Evolutionary conservation across 2,888 invertebrate species (phyloP).

Genomic region (Lutraria lutraria): DNA sequence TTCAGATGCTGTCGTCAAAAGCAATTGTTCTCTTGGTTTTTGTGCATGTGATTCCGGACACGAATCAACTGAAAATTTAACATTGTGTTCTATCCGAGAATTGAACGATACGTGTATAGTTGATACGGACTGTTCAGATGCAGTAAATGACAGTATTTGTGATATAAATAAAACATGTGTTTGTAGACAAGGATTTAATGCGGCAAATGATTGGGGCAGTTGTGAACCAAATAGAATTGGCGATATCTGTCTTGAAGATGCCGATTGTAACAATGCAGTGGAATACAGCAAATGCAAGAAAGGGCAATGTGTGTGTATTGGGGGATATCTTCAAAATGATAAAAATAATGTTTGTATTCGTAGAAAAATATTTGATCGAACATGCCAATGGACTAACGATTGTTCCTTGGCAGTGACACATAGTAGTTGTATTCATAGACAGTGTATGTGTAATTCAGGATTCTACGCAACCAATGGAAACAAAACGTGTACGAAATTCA

Average conservation of each 20-base stretch:
- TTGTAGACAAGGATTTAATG: conserved; percentile 60
- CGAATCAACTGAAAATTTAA: background rate
- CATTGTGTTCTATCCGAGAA: conserved; percentile 40
- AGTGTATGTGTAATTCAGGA: conserved; percentile 71
- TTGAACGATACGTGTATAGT: conserved; percentile 53
- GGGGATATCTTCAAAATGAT: conserved; percentile 49
- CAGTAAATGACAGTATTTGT: conserved; percentile 60
- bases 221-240: conserved; percentile 58
- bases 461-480: conserved; percentile 58
- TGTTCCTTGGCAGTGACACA: conserved; percentile 69
- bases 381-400: conserved; percentile 62
- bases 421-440: conserved; percentile 65
- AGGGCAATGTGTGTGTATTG: conserved; percentile 50
- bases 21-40: conserved; percentile 46
- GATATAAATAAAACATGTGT: conserved; percentile 43
- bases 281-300: conserved; percentile 53
- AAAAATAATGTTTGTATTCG: conserved; percentile 43
- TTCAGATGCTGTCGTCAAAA: conserved; percentile 59
- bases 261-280: conserved; percentile 59
- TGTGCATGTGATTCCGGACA: conserved; percentile 64
- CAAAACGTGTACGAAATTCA: conserved; percentile 62
- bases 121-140: conserved; percentile 52
- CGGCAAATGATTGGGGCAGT: background rate
- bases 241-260: conserved; percentile 52
- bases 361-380: conserved; percentile 66